Evolutionary conservation across 2,888 invertebrate species (phyloP), one percentile per base, ranked within the genome.

Genomic region (Actias luna): DNA sequence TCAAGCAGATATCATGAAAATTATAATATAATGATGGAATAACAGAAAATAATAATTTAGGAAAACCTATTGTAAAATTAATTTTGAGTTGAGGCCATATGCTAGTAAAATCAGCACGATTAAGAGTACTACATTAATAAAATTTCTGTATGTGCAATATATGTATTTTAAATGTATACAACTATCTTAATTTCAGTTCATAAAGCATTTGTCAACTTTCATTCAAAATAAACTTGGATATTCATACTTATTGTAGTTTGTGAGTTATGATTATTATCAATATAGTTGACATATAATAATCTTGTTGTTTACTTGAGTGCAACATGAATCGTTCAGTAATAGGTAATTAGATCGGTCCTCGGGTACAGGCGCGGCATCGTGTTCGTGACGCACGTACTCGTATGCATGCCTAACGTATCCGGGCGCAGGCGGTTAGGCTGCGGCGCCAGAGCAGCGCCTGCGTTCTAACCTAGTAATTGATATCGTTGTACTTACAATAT

Each of bases 301-400:
- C n/a, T 27, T 29, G 59, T 55, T 55, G 71, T 67, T 67, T 65
- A 65, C 62, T 60, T 25, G 31, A 68, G 68, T 68, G 55, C 55
- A 55, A 55, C 55, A 29, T 29, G 55, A 22, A 25, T 25, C 55
- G 55, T 29, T 55, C 55, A 55, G 29, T 55, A 55, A 55, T 55
- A 55, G 27, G 55, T 29, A 55, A 29, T 55, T 55, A 55, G 55
- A 55, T 55, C 55, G 55, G 16, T 2, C 29, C 55, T 29, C 29
- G 29, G 29, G 29, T 29, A n/a, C 55, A n/a, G 55, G 55, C 29
- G 55, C n/a, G 55, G 55, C 55, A 16, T 29, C 55, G 25, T 46
- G 46, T 39, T 25, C 46, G 55, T 55, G 55, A 55, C 55, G 55
- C 55, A 55, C 29, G 55, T 55, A 55, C 55, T 18, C n/a, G 55